A percentile compares a stretch with the other conserved stretches of the same genome.
phyloP scores from a whole-genome alignment of 2,888 invertebrate genomes.

The Melieria crassipennis region DNA sequence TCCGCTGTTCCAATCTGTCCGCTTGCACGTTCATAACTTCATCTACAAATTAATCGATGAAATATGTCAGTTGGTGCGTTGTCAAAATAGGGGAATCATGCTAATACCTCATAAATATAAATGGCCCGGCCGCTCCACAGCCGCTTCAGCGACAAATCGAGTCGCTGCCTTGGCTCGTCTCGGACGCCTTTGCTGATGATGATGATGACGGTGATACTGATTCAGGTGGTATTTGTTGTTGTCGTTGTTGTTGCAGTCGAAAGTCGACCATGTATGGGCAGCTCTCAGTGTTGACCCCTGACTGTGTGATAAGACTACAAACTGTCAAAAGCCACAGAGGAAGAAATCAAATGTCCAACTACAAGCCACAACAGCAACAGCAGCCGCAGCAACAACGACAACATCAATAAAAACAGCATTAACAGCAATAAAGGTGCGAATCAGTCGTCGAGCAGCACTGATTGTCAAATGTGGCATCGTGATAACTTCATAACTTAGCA shows the following conservation, averaged over 20 bases:
- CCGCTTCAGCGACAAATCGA: not conserved
- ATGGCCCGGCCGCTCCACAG: slow-evolving; percentile 14
- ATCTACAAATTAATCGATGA: slow-evolving; percentile 55
- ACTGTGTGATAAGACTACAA: slow-evolving; percentile 31
- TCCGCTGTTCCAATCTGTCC: not conserved
- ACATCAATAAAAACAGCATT: slow-evolving; percentile 36
- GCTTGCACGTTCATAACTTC: slow-evolving; percentile 25
- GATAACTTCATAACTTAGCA: slow-evolving; percentile 60
- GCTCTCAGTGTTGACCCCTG: slow-evolving; percentile 34
- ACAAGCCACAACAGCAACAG: slow-evolving; percentile 10
- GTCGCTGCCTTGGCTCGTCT: not conserved
- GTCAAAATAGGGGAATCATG: slow-evolving; percentile 57
- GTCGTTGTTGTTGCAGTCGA: not conserved
- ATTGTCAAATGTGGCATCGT: slow-evolving; percentile 51
- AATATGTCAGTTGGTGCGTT: slow-evolving; percentile 54
- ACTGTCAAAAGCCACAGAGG: too few species aligned
- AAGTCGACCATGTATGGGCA: not conserved
- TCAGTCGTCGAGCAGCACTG: slow-evolving; percentile 1
- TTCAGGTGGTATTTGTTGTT: not conserved
- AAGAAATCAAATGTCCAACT: too few species aligned
- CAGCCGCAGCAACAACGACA: slow-evolving; percentile 49
- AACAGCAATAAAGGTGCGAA: not conserved
- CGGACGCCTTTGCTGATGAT: not conserved
- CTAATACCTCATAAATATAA: slow-evolving; percentile 53
- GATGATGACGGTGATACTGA: not conserved